phyloP scores from a whole-genome alignment of 2,888 invertebrate genomes.

The Eutolmus rufibarbis region DNA sequence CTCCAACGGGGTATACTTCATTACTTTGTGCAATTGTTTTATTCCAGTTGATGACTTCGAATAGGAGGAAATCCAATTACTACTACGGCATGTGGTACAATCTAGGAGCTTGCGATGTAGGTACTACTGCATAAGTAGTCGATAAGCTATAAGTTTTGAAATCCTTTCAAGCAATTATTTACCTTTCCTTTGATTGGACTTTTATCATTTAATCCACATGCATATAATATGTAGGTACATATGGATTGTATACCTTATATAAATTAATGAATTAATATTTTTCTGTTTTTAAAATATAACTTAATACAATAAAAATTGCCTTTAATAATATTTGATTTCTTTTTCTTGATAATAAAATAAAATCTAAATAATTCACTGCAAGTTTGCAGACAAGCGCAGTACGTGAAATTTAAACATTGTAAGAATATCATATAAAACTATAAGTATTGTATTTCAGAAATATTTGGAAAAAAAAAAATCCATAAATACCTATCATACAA shows the following conservation, averaged over 20 bases:
- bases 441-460: too few species aligned
- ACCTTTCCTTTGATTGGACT: background rate
- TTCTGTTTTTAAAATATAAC: background rate
- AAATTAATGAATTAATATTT: too few species aligned
- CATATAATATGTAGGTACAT: background rate
- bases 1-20: constrained; percentile 26
- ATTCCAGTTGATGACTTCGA: constrained; percentile 52
- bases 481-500: too few species aligned
- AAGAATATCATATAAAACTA: too few species aligned
- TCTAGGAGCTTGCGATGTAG: background rate
- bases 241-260: too few species aligned
- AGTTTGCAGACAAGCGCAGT: too few species aligned
- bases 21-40: constrained; percentile 53
- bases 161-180: background rate
- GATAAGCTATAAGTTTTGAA: background rate
- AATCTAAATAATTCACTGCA: too few species aligned
- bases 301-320: background rate
- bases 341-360: background rate
- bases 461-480: too few species aligned
- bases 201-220: background rate
- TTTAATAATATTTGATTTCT: background rate
- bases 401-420: too few species aligned
- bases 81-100: constrained; percentile 10
- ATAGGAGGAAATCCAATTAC: constrained; percentile 43
- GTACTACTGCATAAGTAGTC: background rate